A percentile compares a stretch with the other conserved stretches of the same genome.
phyloP scores from a whole-genome alignment of 2,113 vertebrate species.

The Apaloderma vittatum region DNA sequence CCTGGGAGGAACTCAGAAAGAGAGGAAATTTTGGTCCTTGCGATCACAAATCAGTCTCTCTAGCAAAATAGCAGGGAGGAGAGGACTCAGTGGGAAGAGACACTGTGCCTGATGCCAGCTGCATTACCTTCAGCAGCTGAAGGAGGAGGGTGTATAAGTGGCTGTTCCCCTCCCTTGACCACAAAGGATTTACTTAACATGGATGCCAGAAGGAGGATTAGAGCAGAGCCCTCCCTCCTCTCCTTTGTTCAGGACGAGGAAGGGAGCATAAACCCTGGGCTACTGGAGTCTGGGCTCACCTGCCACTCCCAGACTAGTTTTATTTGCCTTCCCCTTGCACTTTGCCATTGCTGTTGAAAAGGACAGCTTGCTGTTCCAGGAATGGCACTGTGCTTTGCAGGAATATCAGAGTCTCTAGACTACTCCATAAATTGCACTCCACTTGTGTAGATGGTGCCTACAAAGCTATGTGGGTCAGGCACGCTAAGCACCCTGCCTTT shows the following conservation, averaged over 20 bases:
- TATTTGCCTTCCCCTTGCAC: neutral
- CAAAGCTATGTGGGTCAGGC: constrained; percentile 57
- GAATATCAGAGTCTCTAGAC: neutral
- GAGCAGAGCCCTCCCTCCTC: neutral
- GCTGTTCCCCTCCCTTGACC: constrained; percentile 10
- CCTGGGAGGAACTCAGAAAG: neutral
- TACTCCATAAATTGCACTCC: neutral
- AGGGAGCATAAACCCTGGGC: neutral
- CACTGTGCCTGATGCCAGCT: constrained; percentile 3
- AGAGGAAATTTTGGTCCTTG: neutral
- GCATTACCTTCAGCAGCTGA: constrained; percentile 3
- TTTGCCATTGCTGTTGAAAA: neutral
- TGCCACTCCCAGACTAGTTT: neutral
- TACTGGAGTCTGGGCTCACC: neutral
- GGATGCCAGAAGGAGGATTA: constrained; percentile 36
- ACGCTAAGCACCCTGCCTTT: neutral
- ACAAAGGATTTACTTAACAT: constrained; percentile 37
- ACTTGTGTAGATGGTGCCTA: neutral
- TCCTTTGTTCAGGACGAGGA: constrained; percentile 31
- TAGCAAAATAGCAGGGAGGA: neutral
- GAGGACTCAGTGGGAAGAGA: neutral
- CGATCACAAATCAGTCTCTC: neutral
- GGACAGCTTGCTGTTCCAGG: neutral
- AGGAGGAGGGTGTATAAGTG: neutral
- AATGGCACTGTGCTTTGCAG: neutral